phyloP scores from a whole-genome alignment of 1,140 invertebrate genomes.

The Drosophila lini region DNA sequence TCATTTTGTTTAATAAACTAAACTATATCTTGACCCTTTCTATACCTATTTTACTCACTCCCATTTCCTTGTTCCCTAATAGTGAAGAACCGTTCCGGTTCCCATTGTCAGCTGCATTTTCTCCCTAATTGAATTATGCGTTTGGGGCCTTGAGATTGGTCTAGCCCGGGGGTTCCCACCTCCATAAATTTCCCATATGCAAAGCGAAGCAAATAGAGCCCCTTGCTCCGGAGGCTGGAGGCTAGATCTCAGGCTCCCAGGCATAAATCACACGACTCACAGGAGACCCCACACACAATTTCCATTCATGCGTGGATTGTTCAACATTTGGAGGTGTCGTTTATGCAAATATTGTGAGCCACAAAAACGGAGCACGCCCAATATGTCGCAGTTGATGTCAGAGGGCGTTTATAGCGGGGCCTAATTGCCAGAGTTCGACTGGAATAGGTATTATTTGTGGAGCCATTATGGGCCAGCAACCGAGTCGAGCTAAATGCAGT shows the following conservation, averaged over 20 bases:
- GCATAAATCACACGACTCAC: conserved; percentile 66
- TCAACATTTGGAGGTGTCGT: conserved; percentile 74
- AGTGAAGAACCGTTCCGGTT: conserved; percentile 31
- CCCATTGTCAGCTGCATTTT: conserved; percentile 43
- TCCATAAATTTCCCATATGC: conserved; percentile 68
- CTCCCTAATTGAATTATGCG: conserved; percentile 68
- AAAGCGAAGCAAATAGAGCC: conserved; percentile 46
- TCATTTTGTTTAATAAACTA: not conserved
- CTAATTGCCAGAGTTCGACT: conserved; percentile 44
- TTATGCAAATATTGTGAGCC: conserved; percentile 67
- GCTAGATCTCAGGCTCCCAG: conserved; percentile 57
- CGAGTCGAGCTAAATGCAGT: conserved; percentile 42
- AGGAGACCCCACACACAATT: conserved; percentile 58
- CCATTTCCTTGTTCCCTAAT: not conserved
- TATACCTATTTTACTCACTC: not conserved
- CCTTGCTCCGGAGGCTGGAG: conserved; percentile 11
- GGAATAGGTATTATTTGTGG: conserved; percentile 17
- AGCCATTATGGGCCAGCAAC: conserved; percentile 55
- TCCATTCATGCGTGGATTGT: conserved; percentile 75
- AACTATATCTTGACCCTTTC: not conserved
- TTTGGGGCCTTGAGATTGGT: conserved; percentile 45
- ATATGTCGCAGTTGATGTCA: conserved; percentile 61
- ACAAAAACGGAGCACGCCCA: conserved; percentile 51
- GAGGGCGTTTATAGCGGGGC: conserved; percentile 53
- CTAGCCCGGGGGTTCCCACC: conserved; percentile 57